Base-by-base conservation (phyloP, 2,113 vertebrate species). In the Charadrius vociferus region DNA sequence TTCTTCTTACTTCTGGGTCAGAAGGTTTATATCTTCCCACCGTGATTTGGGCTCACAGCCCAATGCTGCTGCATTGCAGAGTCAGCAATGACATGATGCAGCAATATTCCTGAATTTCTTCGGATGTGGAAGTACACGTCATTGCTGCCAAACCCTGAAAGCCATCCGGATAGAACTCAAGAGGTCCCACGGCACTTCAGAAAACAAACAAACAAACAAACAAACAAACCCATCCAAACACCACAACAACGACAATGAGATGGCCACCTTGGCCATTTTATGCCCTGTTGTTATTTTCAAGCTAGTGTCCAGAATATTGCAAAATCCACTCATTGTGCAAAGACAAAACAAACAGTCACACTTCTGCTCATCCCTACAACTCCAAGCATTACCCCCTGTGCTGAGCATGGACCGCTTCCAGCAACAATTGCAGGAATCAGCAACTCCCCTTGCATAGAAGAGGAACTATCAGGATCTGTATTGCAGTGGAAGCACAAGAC, bases 51-150 rank as follows among this genome's bases (percentile, higher is more conserved):
- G 94, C 95, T 95, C 55, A 23, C 32, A 94, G 93, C 95, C 93
- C 95, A 87, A 63, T 10, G 56, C n/a, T 79, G 62, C 95, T 96
- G 93, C 95, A 95, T 49, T 96, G 96, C 95, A 97, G 91, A 91
- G 90, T 94, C 91, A 92, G 94, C 77, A 81, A 96, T 89, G 77
- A 74, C 89, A 79, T 61, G 83, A 96, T 81, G 84, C 84, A 93
- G 95, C 68, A 84, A 87, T 87, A 84, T n/a, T 71, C n/a, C 62
- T 34, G 55, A 89, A 79, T 50, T 84, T 66, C 93, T 90, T 10
- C 24, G 23, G 89, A 86, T 21, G 59, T 53, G 36, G 72, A 88
- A 92, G 68, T 37, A 73, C 62, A n/a, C 58, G 71, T 41, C 82
- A 95, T 23, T 62, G 53, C 49, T 81, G 75, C 45, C 95, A 95